Evolutionary conservation across 2,888 invertebrate genomes (phyloP), one percentile per base, ranked within the genome.

Genomic region (Pollenia amentaria): DNA sequence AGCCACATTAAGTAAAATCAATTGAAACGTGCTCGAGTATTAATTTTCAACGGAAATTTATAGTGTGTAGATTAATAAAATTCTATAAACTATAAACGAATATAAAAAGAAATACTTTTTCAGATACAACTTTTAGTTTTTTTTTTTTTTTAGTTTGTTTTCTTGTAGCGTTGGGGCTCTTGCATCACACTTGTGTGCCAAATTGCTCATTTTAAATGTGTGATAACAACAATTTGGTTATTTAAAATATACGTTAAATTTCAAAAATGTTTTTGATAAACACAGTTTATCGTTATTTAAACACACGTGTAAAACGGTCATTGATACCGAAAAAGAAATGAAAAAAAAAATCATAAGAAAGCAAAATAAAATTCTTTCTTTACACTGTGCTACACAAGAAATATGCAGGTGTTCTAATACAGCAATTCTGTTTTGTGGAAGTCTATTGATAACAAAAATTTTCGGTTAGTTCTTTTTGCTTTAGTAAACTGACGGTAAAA

Each of bases 21-120:
- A 85, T 76, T 84, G 84, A 82, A 87, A 84, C 79, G 87, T 87
- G 87, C 84, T 55, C 29, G 42, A 77, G 75, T 76, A 48, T 80
- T 46, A 57, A 57, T 46, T 77, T 87, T 73, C 65, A 77, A 79
- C 76, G 76, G 79, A 79, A 86, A 79, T 70, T 86, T 86, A n/a
- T 62, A 40, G 9, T 16, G 16, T 18, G 53, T 4, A 69, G 62
- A 82, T 78, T 82, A 79, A 64, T 70, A 29, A 69, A 73, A 57
- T 75, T 82, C 44, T 60, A 51, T 18, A 64, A 60, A 69, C 44
- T 60, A 51, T 18, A 64, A 60, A 69, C 44, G 60, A 44, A 12
- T 21, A 44, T n/a, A 48, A 18, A 48, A 48, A 57, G 62, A 42
- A 65, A 40, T 67, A 64, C 48, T 18, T 60, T 60, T 48, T 73